A percentile compares a stretch with the other conserved stretches of the same genome.
These are phyloP conservation scores for Aleiodes sp. DNA, from an alignment of 1,140 invertebrate species.

Conservation along the genomic window DNA sequence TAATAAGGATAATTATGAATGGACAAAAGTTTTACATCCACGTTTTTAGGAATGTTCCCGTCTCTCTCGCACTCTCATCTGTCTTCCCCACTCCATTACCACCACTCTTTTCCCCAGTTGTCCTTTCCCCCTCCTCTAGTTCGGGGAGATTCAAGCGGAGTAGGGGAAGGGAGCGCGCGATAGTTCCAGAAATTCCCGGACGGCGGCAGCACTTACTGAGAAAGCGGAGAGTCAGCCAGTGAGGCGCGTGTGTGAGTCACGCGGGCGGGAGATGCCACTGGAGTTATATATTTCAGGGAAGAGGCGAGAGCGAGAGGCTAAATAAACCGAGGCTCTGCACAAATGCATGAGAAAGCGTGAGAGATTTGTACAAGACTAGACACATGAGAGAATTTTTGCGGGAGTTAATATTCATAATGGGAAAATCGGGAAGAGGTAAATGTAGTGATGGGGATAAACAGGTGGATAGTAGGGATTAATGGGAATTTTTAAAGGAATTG, in stretches of 20 bases:
- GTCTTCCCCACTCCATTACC: too few species aligned
- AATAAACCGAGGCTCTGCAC: conserved; percentile 3
- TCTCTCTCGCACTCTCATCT: not conserved
- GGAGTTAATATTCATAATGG: too few species aligned
- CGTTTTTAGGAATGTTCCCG: conserved; percentile 7
- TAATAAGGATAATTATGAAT: not conserved
- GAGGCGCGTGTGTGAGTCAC: conserved; percentile 55
- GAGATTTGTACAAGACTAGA: too few species aligned
- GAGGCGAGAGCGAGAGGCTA: too few species aligned
- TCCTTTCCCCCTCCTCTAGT: conserved; percentile 27
- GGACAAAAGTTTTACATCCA: conserved; percentile 37
- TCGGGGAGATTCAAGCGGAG: conserved; percentile 26
- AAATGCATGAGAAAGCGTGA: conserved; percentile 14
- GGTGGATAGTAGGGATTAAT: too few species aligned
- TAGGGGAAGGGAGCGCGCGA: conserved; percentile 46
- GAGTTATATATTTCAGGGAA: not conserved
- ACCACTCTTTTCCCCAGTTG: not conserved
- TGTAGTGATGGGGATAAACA: too few species aligned
- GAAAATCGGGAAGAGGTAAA: too few species aligned
- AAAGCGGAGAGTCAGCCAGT: conserved; percentile 43
- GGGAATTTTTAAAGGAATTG: too few species aligned
- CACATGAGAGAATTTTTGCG: too few species aligned
- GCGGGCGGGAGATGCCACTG: conserved; percentile 38
- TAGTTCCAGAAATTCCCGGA: conserved; percentile 60
- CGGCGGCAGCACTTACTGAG: conserved; percentile 60